Evolutionary conservation across 2,888 invertebrate species (phyloP).

Genomic region (Cabera pusaria): DNA sequence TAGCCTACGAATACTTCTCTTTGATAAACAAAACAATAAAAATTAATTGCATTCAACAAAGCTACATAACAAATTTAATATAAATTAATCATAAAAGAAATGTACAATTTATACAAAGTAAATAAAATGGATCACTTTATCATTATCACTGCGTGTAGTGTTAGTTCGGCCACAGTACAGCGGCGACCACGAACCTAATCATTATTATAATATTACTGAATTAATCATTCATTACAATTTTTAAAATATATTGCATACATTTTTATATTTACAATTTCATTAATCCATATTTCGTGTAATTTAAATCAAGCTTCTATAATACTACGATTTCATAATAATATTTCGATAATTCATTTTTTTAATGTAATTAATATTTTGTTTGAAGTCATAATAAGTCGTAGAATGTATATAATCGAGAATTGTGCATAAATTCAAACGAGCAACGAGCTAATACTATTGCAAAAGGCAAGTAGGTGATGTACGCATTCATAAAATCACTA

Average conservation of each 20-base stretch:
- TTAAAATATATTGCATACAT: slow-evolving; percentile 44
- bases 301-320: slow-evolving; percentile 28
- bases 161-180: slow-evolving; percentile 41
- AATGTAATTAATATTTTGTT: slow-evolving; percentile 26
- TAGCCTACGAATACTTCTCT: slow-evolving; percentile 80
- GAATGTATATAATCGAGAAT: slow-evolving; percentile 56
- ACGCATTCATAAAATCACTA: slow-evolving; percentile 56
- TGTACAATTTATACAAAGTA: slow-evolving; percentile 81
- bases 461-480: slow-evolving; percentile 78
- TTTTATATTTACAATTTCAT: slow-evolving; percentile 38
- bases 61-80: slow-evolving; percentile 83
- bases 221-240: slow-evolving; percentile 33
- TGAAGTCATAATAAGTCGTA: slow-evolving; percentile 72
- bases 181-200: slow-evolving; percentile 32
- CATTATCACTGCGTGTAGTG: slow-evolving; percentile 69
- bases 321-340: slow-evolving; percentile 23
- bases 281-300: slow-evolving; percentile 18
- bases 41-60: slow-evolving; percentile 83
- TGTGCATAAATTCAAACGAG: slow-evolving; percentile 69
- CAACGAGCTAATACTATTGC: slow-evolving; percentile 70
- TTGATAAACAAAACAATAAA: slow-evolving; percentile 83
- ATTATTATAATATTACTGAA: slow-evolving; percentile 27
- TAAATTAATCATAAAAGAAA: slow-evolving; percentile 81
- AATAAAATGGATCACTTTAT: slow-evolving; percentile 72
- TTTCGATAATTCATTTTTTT: slow-evolving; percentile 27